Evolutionary conservation across 2,888 invertebrate species (phyloP).

Genomic region (Malacosoma neustria): DNA sequence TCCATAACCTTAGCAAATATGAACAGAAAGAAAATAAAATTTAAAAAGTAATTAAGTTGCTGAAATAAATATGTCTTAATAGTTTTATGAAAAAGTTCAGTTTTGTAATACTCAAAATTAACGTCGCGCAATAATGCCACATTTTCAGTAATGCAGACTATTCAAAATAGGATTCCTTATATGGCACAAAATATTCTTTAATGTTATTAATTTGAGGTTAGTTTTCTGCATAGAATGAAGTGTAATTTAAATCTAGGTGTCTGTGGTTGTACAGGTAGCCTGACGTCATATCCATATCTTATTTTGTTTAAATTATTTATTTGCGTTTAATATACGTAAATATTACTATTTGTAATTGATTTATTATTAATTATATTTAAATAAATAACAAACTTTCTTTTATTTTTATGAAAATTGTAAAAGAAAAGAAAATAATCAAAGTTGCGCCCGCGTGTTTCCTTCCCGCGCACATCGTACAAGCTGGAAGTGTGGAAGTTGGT

Average conservation of each 20-base stretch:
- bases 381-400: not conserved
- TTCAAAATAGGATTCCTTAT: no score
- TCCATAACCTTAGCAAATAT: no score
- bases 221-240: constrained; percentile 1
- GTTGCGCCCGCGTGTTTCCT: constrained; percentile 75
- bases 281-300: not conserved
- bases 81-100: no score
- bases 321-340: not conserved
- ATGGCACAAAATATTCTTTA: no score
- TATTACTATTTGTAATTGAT: not conserved
- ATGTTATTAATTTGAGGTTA: not conserved
- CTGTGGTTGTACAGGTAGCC: constrained; percentile 3
- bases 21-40: no score
- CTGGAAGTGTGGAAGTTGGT: constrained; percentile 82
- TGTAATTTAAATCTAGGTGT: not conserved
- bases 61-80: no score
- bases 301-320: not conserved
- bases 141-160: no score
- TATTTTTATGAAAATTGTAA: constrained; percentile 4
- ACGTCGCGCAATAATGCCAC: no score
- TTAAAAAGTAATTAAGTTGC: no score
- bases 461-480: constrained; percentile 82
- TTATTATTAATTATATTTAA: constrained; percentile 1
- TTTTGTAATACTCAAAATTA: no score
- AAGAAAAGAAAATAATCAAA: constrained; percentile 30